phyloP scores from a whole-genome alignment of 1,140 invertebrate species.

The Mercenaria mercenaria region DNA sequence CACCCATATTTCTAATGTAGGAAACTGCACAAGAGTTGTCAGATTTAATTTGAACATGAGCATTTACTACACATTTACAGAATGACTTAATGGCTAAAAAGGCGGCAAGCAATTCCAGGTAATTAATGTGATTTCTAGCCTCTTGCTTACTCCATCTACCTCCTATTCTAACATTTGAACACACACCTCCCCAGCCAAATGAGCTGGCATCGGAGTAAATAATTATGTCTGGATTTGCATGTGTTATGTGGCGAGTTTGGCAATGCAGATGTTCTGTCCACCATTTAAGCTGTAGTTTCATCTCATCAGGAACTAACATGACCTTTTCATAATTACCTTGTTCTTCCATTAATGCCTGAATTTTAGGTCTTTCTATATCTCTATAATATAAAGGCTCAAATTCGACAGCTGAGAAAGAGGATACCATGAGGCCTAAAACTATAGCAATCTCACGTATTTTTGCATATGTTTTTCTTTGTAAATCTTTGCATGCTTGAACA shows the following conservation, averaged over 20 bases:
- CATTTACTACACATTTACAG: not conserved
- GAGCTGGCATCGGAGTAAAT: not conserved
- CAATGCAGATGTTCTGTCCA: constrained; percentile 11
- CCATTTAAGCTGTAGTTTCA: constrained; percentile 22
- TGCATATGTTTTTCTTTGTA: not conserved
- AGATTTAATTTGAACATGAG: constrained; percentile 9
- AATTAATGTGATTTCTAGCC: not conserved
- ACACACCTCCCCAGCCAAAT: constrained; percentile 25
- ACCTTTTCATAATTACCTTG: not conserved
- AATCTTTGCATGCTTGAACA: constrained; percentile 1
- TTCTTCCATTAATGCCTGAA: not conserved
- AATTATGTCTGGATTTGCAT: constrained; percentile 25
- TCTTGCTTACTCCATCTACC: constrained; percentile 22
- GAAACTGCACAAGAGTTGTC: constrained; percentile 63
- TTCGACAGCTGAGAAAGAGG: constrained; percentile 16
- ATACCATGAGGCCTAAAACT: constrained; percentile 22
- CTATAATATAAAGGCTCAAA: constrained; percentile 27
- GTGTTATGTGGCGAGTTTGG: not conserved
- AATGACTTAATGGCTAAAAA: not conserved
- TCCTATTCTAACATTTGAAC: not conserved
- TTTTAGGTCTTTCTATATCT: constrained; percentile 31
- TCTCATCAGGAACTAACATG: not conserved
- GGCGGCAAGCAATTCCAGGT: too few species aligned
- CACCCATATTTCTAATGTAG: constrained; percentile 65
- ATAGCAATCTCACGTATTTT: constrained; percentile 3